Percentiles rank a stretch among this genome's conserved stretches.
Conservation (phyloP, 2,113 vertebrate genomes). For the Atherinomorus stipes region DNA sequence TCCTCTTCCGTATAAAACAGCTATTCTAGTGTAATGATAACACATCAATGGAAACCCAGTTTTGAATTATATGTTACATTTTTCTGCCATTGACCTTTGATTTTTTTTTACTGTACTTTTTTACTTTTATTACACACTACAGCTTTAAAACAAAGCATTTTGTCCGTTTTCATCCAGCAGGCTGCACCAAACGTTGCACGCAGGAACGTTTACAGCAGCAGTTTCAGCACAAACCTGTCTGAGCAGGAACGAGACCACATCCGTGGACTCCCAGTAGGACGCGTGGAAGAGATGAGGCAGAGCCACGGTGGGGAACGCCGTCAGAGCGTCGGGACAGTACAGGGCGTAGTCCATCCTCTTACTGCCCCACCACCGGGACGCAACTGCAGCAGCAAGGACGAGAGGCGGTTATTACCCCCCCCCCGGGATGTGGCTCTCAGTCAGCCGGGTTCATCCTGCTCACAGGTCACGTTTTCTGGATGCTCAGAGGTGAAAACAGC, state of each 20-base stretch:
- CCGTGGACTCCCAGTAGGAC: constrained; percentile 98
- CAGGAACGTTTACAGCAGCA: neutral
- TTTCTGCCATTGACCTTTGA: too few relatives aligned
- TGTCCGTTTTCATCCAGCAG: too few relatives aligned
- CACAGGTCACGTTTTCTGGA: neutral
- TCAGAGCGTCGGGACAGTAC: constrained; percentile 95
- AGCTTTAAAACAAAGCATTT: too few relatives aligned
- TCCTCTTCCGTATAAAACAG: too few relatives aligned
- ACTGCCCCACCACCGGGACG: constrained; percentile 95
- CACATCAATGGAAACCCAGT: too few relatives aligned
- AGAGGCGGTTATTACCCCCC: neutral
- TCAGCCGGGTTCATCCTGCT: neutral
- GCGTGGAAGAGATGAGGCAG: constrained; percentile 98
- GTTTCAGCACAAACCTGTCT: constrained; percentile 82
- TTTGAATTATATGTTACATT: too few relatives aligned
- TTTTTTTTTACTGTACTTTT: too few relatives aligned
- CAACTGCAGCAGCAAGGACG: constrained; percentile 80
- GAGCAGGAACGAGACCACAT: constrained; percentile 94
- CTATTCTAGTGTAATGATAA: too few relatives aligned
- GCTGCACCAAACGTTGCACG: neutral
- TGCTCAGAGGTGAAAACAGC: neutral
- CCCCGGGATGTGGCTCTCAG: neutral
- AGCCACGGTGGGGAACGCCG: constrained; percentile 93
- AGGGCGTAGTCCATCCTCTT: constrained; percentile 96
- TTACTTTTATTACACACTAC: too few relatives aligned